Percentiles rank a stretch among this genome's conserved stretches.
Conservation (phyloP, 2,888 invertebrate genomes). For the Aelia acuminata region DNA sequence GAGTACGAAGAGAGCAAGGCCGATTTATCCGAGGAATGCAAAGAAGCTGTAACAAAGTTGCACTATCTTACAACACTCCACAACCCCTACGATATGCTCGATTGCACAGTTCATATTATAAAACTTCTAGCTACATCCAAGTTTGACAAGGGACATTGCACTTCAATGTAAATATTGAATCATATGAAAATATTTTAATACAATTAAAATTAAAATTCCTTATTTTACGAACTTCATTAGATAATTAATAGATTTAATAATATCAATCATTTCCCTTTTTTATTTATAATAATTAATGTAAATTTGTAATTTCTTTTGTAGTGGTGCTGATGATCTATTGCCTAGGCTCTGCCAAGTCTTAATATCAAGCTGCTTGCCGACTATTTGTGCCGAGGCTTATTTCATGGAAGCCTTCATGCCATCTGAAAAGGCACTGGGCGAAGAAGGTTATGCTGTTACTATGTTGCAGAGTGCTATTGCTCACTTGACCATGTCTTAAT, state of each 20-base stretch:
- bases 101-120: slow-evolving; percentile 63
- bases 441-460: slow-evolving; percentile 65
- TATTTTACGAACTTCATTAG: no score
- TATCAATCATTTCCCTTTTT: neutral
- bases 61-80: slow-evolving; percentile 63
- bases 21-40: slow-evolving; percentile 17
- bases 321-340: slow-evolving; percentile 64
- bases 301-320: slow-evolving; percentile 46
- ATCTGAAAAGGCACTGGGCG: slow-evolving; percentile 63
- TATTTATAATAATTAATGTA: neutral
- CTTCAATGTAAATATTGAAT: slow-evolving; percentile 61
- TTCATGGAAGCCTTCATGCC: slow-evolving; percentile 64
- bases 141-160: slow-evolving; percentile 63
- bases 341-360: slow-evolving; percentile 62
- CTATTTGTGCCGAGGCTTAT: slow-evolving; percentile 61
- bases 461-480: slow-evolving; percentile 63
- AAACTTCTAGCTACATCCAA: slow-evolving; percentile 62
- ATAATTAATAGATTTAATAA: no score
- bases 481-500: slow-evolving; percentile 55
- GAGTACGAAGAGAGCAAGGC: neutral
- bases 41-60: slow-evolving; percentile 63
- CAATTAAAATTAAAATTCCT: no score
- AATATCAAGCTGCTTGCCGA: slow-evolving; percentile 59
- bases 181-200: neutral
- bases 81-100: slow-evolving; percentile 64